These are phyloP conservation scores for Peucedramus taeniatus DNA, from an alignment of 2,113 vertebrate genomes.

Conservation along the genomic window DNA sequence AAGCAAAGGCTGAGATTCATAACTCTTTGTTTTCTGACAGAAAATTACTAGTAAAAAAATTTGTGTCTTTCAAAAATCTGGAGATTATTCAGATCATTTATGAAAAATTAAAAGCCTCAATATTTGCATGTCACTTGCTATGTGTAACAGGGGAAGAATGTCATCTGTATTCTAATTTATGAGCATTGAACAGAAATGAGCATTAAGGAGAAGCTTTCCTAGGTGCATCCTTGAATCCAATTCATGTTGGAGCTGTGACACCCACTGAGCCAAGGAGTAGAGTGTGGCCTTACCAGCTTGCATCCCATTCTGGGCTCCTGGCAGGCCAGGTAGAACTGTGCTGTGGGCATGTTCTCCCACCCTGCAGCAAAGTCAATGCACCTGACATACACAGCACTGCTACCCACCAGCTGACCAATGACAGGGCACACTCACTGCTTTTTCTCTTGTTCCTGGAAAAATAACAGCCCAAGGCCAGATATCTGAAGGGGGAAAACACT, in stretches of 20 bases:
- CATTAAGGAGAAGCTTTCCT: background rate
- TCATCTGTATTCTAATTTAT: background rate
- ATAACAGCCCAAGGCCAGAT: background rate
- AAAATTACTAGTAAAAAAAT: background rate
- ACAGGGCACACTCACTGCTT: background rate
- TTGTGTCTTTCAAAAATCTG: background rate
- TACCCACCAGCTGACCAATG: background rate
- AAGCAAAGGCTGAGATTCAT: background rate
- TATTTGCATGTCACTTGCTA: background rate
- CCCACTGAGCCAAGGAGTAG: background rate
- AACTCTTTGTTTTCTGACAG: background rate
- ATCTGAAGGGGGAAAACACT: background rate
- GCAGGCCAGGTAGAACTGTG: accelerated
- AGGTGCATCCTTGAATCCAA: background rate
- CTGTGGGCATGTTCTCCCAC: background rate
- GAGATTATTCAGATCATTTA: background rate
- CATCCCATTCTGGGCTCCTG: background rate
- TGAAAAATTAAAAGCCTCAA: background rate
- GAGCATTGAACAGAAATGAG: background rate
- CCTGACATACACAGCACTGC: background rate
- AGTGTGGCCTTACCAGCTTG: background rate
- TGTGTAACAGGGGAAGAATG: background rate
- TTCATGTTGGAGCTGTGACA: background rate
- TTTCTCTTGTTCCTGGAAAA: background rate
- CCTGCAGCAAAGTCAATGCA: background rate